Conservation (phyloP, 92 coral and sea anemone genomes). For the Parazoanthus darwini region DNA sequence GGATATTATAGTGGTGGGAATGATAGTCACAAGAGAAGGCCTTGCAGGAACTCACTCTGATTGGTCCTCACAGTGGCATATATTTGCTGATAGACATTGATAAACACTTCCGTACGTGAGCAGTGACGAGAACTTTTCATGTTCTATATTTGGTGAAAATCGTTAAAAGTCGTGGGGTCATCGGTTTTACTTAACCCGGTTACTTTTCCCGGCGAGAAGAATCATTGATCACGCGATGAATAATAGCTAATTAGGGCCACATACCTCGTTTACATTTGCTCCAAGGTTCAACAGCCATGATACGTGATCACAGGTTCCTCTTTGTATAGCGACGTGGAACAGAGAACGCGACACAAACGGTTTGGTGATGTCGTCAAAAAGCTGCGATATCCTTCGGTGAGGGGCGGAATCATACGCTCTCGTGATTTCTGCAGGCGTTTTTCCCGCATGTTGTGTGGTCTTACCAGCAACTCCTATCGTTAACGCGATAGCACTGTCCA, state of each 20-base stretch:
- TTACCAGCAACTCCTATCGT: background rate
- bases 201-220: no score
- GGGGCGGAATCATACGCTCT: background rate
- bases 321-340: slow-evolving; percentile 26
- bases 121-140: no score
- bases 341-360: slow-evolving; percentile 32
- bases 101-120: no score
- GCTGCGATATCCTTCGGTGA: slow-evolving; percentile 17
- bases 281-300: slow-evolving; percentile 37
- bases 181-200: no score
- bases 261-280: slow-evolving; percentile 31
- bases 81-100: no score
- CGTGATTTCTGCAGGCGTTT: slow-evolving; percentile 36
- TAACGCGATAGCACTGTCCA: slow-evolving; percentile 30
- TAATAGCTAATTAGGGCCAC: background rate
- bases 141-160: no score
- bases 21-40: no score
- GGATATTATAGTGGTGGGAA: no score
- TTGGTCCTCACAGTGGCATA: no score
- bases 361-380: slow-evolving; percentile 12
- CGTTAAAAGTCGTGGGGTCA: no score
- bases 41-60: no score
- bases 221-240: background rate
- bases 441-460: background rate
- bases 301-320: slow-evolving; percentile 38